Conservation (phyloP, 2,113 vertebrate genomes). For the Mixornis gularis region DNA sequence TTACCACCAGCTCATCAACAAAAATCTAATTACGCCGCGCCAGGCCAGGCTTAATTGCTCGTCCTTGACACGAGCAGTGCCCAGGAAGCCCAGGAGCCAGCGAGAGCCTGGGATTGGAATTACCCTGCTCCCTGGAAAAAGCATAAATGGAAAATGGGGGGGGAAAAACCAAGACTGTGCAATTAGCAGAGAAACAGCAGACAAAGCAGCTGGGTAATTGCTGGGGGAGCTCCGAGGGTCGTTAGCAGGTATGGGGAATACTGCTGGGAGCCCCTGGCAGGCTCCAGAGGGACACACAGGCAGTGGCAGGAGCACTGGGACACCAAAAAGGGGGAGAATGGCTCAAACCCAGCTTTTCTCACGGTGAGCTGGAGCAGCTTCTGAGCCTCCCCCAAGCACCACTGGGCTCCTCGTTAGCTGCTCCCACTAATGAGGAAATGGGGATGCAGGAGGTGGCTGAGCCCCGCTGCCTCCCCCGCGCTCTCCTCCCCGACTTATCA, state of each 20-base stretch:
- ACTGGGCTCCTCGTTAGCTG: not conserved
- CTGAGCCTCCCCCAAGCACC: rapidly evolving
- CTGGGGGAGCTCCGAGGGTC: not conserved
- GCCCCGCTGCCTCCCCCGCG: conserved; percentile 13
- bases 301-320: rapidly evolving
- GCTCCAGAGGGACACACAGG: not conserved
- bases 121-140: conserved; percentile 17
- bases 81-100: conserved; percentile 55
- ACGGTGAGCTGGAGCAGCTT: rapidly evolving
- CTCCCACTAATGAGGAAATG: conserved; percentile 56
- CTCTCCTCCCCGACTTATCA: conserved; percentile 66
- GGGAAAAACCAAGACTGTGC: not conserved
- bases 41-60: conserved; percentile 67
- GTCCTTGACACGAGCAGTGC: conserved; percentile 62
- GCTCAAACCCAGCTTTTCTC: not conserved
- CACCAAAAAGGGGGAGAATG: rapidly evolving
- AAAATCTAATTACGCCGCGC: conserved; percentile 64
- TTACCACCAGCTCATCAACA: conserved; percentile 61
- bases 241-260: rapidly evolving
- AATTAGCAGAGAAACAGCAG: conserved; percentile 3
- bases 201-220: not conserved
- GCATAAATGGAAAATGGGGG: not conserved
- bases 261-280: not conserved
- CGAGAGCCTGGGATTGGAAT: conserved; percentile 48
- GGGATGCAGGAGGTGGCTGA: conserved; percentile 35